Conservation (phyloP, 2,797 vertebrate species). For the Centroberyx gerrardi region DNA sequence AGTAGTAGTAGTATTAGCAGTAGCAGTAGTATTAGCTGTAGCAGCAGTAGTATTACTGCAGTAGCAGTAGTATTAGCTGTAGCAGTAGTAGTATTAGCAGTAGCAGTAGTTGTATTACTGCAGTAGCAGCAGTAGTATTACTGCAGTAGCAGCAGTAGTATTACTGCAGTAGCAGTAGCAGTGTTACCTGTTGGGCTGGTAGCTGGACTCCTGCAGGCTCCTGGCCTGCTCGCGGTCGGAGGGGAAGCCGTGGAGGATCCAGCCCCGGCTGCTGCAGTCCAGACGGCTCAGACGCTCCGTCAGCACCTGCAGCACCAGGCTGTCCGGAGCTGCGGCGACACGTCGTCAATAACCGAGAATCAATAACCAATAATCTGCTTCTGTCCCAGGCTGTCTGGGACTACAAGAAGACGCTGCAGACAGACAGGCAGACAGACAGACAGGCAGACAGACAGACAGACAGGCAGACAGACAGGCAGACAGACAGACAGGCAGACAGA, state of each 20-base stretch:
- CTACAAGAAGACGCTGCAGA: too few species aligned
- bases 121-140: too few species aligned
- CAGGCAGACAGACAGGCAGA: too few species aligned
- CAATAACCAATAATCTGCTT: neutral
- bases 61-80: too few species aligned
- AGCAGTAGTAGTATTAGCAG: too few species aligned
- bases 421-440: too few species aligned
- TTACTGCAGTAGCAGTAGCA: neutral
- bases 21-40: too few species aligned
- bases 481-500: too few species aligned
- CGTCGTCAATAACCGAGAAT: neutral
- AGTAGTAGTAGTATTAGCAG: too few species aligned
- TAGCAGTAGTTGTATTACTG: too few species aligned
- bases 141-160: neutral
- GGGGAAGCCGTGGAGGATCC: constrained; percentile 92
- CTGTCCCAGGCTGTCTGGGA: neutral
- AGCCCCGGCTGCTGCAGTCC: constrained; percentile 88
- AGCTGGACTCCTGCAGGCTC: constrained; percentile 76
- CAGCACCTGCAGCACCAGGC: constrained; percentile 85
- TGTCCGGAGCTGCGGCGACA: constrained; percentile 87
- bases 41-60: too few species aligned
- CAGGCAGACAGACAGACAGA: too few species aligned
- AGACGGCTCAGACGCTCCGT: constrained; percentile 78
- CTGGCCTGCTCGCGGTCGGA: constrained; percentile 84
- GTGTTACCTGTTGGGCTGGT: constrained; percentile 89